Percentiles rank a stretch among this genome's conserved stretches.
These are phyloP conservation scores for Stichopus chloronotus DNA, from an alignment of 35 echinoderm and acorn worm species.

Conservation along the genomic window DNA sequence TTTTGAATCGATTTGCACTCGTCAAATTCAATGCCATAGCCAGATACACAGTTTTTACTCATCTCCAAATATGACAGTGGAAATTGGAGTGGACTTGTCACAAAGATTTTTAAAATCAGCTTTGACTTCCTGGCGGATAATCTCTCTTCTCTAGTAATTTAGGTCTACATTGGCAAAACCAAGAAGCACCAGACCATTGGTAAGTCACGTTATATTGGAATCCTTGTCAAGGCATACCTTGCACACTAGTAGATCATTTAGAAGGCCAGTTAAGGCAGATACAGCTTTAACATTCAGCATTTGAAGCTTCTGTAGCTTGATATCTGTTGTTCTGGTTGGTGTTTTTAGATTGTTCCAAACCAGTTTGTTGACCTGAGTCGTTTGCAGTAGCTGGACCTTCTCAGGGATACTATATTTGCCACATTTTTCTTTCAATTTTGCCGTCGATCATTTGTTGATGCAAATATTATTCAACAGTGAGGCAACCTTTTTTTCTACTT, in stretches of 20 bases:
- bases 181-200: constrained; percentile 29
- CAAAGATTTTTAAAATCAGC: constrained; percentile 19
- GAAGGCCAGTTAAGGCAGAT: neutral
- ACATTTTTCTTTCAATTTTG: constrained; percentile 1
- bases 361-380: no score
- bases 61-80: neutral
- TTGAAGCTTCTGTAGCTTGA: neutral
- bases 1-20: no score
- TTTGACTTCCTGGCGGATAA: constrained; percentile 35
- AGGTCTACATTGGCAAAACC: constrained; percentile 9
- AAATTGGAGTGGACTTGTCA: no score
- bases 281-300: no score
- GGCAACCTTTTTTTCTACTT: neutral
- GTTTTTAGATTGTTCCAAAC: no score
- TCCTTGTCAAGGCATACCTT: constrained; percentile 12
- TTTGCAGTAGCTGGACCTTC: constrained; percentile 5
- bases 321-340: no score
- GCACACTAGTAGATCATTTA: no score
- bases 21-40: no score
- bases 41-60: constrained; percentile 18
- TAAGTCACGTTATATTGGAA: neutral
- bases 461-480: no score
- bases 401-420: neutral
- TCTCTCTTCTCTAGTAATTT: constrained; percentile 32
- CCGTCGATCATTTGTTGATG: no score